Evolutionary conservation across 1,140 invertebrate genomes (phyloP), one percentile per base, ranked within the genome.

Genomic region (Zaprionus vittiger): DNA sequence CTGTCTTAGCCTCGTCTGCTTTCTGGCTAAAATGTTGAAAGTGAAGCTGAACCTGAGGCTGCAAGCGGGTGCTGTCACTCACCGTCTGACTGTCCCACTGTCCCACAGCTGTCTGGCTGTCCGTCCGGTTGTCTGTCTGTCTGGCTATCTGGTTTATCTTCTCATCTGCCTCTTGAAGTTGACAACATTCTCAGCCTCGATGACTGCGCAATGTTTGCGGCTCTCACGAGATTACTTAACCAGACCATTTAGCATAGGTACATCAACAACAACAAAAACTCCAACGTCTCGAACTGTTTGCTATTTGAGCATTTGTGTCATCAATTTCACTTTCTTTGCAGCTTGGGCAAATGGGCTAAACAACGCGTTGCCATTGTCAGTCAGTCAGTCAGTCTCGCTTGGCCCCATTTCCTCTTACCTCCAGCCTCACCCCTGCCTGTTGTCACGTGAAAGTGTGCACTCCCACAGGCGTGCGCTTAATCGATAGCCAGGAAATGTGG

Each of bases 211-310:
- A 85, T 90, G 85, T 90, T 90, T 90, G 82, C 85, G 77, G 75
- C 85, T 90, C 85, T 90, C 86, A 90, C 82, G 79, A 80, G 87
- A 91, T 91, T 91, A 91, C 89, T 84, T 91, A 91, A 91, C 89
- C 81, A 81, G 84, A 77, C 84, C 85, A 89, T 89, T 89, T 89
- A 89, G 84, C 85, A 90, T 84, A 84, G 80, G 80, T 61, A 78
- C 69, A 59, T n/a, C 67, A 34, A 60, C 22, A 54, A 24, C 75
- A 54, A 77, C 56, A 54, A 67, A 55, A 59, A 70, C 65, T 44
- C 61, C 64, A 61, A 12, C 60, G 34, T 57, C 64, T 62, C 66
- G 38, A 75, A 57, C 66, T 73, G 74, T 85, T 85, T 85, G 85
- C 84, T 89, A 68, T 87, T 83, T 78, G 77, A 73, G 64, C 81